Evolutionary conservation across 2,888 invertebrate species (phyloP).

Genomic region (Philonicus albiceps): DNA sequence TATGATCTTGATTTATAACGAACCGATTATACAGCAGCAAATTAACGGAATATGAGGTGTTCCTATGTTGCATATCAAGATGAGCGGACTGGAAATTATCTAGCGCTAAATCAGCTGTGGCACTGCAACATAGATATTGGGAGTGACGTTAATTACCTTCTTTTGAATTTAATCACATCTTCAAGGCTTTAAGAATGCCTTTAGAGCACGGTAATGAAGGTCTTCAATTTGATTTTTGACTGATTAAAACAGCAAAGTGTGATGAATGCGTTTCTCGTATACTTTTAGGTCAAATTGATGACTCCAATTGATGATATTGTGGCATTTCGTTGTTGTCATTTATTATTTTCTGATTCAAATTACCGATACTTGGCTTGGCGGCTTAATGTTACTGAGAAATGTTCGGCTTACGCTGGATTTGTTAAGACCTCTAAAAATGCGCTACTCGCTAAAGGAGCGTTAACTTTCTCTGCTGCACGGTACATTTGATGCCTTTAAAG

Average conservation of each 20-base stretch:
- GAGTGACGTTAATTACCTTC: constrained; percentile 13
- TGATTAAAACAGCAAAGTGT: constrained; percentile 1
- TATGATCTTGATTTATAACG: background rate
- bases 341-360: background rate
- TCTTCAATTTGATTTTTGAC: background rate
- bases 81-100: background rate
- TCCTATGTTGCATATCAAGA: background rate
- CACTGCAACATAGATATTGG: background rate
- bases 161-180: constrained; percentile 2
- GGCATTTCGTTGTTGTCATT: background rate
- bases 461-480: constrained; percentile 10
- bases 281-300: background rate
- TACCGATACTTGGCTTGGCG: background rate
- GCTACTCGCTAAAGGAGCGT: background rate
- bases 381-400: background rate
- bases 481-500: background rate
- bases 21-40: background rate
- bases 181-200: background rate
- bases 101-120: constrained; percentile 6
- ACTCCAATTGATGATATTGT: constrained; percentile 10
- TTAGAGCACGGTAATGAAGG: background rate
- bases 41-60: background rate
- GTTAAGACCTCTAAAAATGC: background rate
- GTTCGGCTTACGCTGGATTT: background rate
- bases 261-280: constrained; percentile 3